phyloP scores from a whole-genome alignment of 2,797 vertebrate species.

The Spinus pinus region DNA sequence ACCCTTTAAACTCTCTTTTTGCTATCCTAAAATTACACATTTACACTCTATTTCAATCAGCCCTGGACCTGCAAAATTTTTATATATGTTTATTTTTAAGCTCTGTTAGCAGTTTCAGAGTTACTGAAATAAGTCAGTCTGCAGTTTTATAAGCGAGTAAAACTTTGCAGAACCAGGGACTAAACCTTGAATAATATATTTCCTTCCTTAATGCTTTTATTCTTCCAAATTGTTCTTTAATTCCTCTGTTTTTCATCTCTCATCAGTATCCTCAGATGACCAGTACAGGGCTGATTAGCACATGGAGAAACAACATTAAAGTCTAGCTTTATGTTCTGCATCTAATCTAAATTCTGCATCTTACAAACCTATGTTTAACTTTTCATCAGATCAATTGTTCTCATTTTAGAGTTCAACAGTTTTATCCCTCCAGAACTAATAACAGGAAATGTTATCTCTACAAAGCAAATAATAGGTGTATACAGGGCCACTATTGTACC shows the following conservation, averaged over 20 bases:
- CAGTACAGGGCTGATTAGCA: not conserved
- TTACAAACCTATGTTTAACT: conserved; percentile 1
- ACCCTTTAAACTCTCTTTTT: not conserved
- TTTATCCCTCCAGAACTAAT: not conserved
- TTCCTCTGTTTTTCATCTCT: not conserved
- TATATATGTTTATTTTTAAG: not conserved
- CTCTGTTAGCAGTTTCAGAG: not conserved
- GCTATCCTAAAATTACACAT: not conserved
- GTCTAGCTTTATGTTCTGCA: conserved; percentile 3
- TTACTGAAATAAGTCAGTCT: not conserved
- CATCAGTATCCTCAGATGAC: not conserved
- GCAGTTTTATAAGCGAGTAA: not conserved
- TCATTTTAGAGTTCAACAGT: not conserved
- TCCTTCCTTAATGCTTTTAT: not conserved
- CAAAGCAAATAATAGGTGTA: not conserved
- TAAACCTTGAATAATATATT: not conserved
- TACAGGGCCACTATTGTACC: not conserved
- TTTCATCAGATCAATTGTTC: conserved; percentile 9
- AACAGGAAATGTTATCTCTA: not conserved
- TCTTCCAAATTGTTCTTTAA: conserved; percentile 10
- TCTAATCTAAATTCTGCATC: not conserved
- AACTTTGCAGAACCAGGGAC: not conserved
- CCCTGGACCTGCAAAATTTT: not conserved
- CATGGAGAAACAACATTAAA: conserved; percentile 1
- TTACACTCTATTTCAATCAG: not conserved